phyloP scores from a whole-genome alignment of 2,888 invertebrate species.

The Nectonema munidae region DNA sequence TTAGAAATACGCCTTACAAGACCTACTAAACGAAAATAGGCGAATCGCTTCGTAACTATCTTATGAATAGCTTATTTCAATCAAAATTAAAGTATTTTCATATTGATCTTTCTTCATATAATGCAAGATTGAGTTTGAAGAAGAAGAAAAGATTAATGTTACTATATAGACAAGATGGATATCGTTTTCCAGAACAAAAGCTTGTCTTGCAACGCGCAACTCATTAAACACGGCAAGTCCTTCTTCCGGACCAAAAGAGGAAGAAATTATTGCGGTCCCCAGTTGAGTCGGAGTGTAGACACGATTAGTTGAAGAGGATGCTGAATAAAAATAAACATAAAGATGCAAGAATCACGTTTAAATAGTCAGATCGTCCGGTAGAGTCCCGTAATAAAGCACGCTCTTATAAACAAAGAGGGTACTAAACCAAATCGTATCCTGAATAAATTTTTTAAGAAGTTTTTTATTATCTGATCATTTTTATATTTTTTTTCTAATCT shows the following conservation, averaged over 20 bases:
- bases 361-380: too few relatives aligned
- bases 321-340: conserved; percentile 1
- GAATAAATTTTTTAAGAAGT: too few relatives aligned
- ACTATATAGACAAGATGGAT: conserved; percentile 73
- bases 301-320: conserved; percentile 14
- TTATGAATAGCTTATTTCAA: too few relatives aligned
- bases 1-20: too few relatives aligned
- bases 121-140: conserved; percentile 11
- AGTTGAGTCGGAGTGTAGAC: conserved; percentile 36
- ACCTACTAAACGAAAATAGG: too few relatives aligned
- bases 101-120: background rate
- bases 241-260: conserved; percentile 72
- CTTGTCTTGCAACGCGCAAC: conserved; percentile 50
- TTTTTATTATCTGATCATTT: too few relatives aligned
- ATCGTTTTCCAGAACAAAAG: conserved; percentile 66
- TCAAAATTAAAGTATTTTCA: conserved; percentile 1
- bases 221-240: conserved; percentile 57
- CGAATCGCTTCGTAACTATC: too few relatives aligned
- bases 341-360: too few relatives aligned
- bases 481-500: too few relatives aligned
- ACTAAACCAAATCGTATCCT: too few relatives aligned
- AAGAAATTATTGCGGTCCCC: conserved; percentile 59
- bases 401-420: too few relatives aligned
- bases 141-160: conserved; percentile 15
- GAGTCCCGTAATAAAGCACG: too few relatives aligned